phyloP scores from a whole-genome alignment of 2,113 vertebrate genomes.

The Camarhynchus parvulus region DNA sequence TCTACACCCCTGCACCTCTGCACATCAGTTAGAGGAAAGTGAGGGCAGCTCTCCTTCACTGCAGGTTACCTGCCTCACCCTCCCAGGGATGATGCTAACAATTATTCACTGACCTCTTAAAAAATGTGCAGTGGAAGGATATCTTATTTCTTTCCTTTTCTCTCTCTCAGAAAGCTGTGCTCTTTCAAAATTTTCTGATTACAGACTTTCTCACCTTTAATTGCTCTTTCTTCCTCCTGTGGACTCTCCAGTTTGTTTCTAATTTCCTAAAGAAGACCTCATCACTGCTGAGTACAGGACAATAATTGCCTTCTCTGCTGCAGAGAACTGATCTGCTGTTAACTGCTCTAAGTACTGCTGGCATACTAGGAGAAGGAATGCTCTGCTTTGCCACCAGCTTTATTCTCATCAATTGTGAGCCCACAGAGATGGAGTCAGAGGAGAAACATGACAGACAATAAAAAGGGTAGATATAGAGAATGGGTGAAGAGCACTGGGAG shows the following conservation, averaged over 20 bases:
- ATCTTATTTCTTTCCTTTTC: background rate
- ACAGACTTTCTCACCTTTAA: slow-evolving; percentile 11
- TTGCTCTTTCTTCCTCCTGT: background rate
- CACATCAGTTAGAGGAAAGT: background rate
- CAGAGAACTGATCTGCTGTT: background rate
- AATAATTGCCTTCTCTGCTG: background rate
- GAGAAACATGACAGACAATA: background rate
- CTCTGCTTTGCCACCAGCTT: background rate
- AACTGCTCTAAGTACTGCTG: background rate
- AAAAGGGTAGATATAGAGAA: background rate
- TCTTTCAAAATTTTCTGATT: background rate
- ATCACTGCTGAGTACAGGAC: background rate
- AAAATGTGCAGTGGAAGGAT: background rate
- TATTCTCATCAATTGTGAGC: background rate
- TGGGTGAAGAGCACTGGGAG: background rate
- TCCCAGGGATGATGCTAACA: background rate
- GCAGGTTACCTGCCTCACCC: background rate
- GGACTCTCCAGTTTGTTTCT: background rate
- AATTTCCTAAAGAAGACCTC: slow-evolving; percentile 7
- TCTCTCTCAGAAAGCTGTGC: background rate
- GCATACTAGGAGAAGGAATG: background rate
- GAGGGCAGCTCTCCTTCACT: background rate
- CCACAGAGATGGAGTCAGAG: background rate
- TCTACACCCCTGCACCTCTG: background rate
- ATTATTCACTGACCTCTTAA: background rate